Base-by-base conservation (phyloP, 1,140 invertebrate genomes). In the Yoshiicerus persimilis region DNA sequence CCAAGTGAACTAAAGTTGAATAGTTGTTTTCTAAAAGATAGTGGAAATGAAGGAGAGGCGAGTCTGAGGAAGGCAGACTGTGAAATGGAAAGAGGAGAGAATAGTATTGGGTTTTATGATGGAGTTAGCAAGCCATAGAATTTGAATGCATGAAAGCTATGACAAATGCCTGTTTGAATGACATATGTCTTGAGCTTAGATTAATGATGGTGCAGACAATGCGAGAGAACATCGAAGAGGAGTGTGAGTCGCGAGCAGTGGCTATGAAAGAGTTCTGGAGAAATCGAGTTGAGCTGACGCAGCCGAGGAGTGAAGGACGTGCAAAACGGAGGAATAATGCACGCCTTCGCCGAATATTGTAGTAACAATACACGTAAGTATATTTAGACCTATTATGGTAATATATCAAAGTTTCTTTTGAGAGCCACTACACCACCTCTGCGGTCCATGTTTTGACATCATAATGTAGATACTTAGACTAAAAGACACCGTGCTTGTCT, bases 121-220 rank as follows among this genome's bases (percentile, higher is more conserved):
- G 56, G 84, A 38, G 84, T 77, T 64, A 64, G 86, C 70, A 34
- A 87, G 64, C 34, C 39, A 87, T 34, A 87, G 27, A 75, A 77
- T 36, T 25, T 84, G 75, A 87, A 84, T 34, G 70, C 27, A 36
- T 56, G 77, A 87, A 87, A 87, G 87, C 66, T 47, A 89, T 88
- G 89, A 89, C 89, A 89, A 89, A 89, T 88, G 87, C 75, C 32
- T 88, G n/a, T 86, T 36, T 88, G 84, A 89, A 89, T 89, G 89
- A 88, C 85, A 88, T 25, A 70, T 66, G 87, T 89, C 87, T 84
- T 87, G 62, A n/a, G 84, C 85, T 62, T 84, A 88, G 87, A 89
- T 89, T 89, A 89, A 89, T 89, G 89, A 88, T 86, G 47, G 36
- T 86, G 56, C 38, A 87, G 80, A 89, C 89, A 88, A 89, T 84